Base-by-base conservation (phyloP, 1,140 invertebrate species). In the Melanaphis sacchari region DNA sequence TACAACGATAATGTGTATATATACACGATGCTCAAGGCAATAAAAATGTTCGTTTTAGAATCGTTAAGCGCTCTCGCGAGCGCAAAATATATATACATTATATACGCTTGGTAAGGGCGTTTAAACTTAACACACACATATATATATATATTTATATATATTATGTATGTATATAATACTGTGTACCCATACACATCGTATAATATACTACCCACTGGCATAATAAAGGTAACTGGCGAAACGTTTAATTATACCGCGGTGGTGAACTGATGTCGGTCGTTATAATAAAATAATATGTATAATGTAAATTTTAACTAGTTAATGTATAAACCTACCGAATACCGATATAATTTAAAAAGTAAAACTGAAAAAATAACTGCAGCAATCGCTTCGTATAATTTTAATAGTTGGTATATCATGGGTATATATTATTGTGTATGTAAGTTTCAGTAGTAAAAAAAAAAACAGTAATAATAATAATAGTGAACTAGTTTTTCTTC, bases 11-110 rank as follows among this genome's bases (percentile, higher is more conserved):
- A 88, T 49, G 22, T 41, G 59, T 81, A 81, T 81, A 21, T 76
- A 84, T 84, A 84, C 26, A 41, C 2, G 4, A 26, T 52, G 46
- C 21, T 52, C 87, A 9, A 54, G 43, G 85, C 85, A 49, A 52
- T 49, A 88, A 88, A 89, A 89, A 49, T 40, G 85, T 49, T 88
- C n/a, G 43, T 88, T 88, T 88, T n/a, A n/a, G 21, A n/a, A n/a
- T 49, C 85, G 43, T 88, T 88, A 49, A 88, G 43, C 31, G 21
- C 36, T 66, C 54, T 59, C 54, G 4, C 54, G 54, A 59, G n/a
- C 46, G n/a, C n/a, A 88, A 88, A 88, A 89, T 36, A 46, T 43
- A 87, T 43, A n/a, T 31, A 31, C 21, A 5, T 26, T 46, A n/a
- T 21, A 21, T 21, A 87, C 6, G 36, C 18, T 89, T 22, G 8